Evolutionary conservation across 1,140 invertebrate species (phyloP), one percentile per base, ranked within the genome.

Genomic region (Papilio helenus): DNA sequence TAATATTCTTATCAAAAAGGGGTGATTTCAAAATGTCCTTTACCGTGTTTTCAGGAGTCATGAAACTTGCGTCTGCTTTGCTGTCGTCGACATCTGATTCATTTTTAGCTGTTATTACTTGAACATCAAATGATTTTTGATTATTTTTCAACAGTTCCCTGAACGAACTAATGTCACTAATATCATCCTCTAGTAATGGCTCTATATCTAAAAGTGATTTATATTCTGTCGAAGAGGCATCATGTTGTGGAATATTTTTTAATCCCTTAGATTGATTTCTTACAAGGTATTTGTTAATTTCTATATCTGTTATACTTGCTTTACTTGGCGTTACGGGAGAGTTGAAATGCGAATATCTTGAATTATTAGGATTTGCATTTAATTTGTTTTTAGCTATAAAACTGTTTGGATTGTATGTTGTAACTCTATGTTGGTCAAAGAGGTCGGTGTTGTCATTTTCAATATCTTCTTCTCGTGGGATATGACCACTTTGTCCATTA

Each of bases 111-210:
- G 95, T 95, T 16, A 96, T 95, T 14, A 96, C 94, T 92, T 96
- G 87, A 0, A 96, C 95, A 85, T 95, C 95, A 85, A 92, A 95
- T 39, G 94, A 95, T 16, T 89, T 94, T 80, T 95, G 88, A 55
- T 84, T 93, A 83, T 94, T 94, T 84, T 93, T 94, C 89, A 95
- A 93, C 44, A 93, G 83, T 81, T 95, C 93, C 80, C 94, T 94
- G 76, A 95, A 95, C 12, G 95, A 91, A 81, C 87, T 91, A 29
- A 94, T 84, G 80, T 94, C 93, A 83, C 93, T 91, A 79, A 95
- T 95, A 76, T 95, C 94, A 83, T 95, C 95, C 91, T 95, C 95
- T 49, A 95, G 89, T 72, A 95, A 84, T 12, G 95, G 93, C 86
- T 95, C 95, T 73, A 95, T 90, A 85, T 95, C 94, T 82, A 95